Conservation (phyloP, 2,113 vertebrate species). For the Calidris pygmaea region DNA sequence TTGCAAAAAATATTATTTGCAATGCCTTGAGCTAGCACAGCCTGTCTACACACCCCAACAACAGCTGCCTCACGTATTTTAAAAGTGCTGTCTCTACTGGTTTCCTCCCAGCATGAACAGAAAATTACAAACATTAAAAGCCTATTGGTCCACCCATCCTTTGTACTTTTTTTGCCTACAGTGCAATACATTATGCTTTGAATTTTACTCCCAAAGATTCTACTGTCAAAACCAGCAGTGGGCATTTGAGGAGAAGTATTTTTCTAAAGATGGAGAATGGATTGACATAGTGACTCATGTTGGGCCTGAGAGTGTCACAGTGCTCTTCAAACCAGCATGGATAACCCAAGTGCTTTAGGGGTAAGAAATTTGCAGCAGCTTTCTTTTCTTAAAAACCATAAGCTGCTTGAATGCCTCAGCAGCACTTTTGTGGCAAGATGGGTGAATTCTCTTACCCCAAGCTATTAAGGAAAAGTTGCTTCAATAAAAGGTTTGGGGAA, state of each 20-base stretch:
- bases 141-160: neutral
- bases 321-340: neutral
- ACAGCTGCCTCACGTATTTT: neutral
- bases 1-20: neutral
- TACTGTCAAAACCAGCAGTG: neutral
- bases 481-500: neutral
- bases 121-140: slow-evolving; percentile 25
- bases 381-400: neutral
- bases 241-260: neutral
- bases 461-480: neutral
- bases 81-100: neutral
- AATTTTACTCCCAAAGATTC: neutral
- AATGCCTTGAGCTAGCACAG: slow-evolving; percentile 22
- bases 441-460: neutral
- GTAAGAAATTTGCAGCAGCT: neutral
- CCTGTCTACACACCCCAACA: neutral
- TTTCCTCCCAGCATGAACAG: slow-evolving; percentile 24
- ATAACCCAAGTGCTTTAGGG: neutral
- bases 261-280: neutral
- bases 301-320: neutral
- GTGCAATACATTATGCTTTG: neutral
- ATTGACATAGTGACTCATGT: neutral
- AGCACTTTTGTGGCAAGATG: neutral
- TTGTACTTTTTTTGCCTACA: neutral
- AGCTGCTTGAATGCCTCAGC: neutral